Evolutionary conservation across 2,113 vertebrate genomes (phyloP), one percentile per base, ranked within the genome.

Genomic region (Tachysurus fulvidraco): DNA sequence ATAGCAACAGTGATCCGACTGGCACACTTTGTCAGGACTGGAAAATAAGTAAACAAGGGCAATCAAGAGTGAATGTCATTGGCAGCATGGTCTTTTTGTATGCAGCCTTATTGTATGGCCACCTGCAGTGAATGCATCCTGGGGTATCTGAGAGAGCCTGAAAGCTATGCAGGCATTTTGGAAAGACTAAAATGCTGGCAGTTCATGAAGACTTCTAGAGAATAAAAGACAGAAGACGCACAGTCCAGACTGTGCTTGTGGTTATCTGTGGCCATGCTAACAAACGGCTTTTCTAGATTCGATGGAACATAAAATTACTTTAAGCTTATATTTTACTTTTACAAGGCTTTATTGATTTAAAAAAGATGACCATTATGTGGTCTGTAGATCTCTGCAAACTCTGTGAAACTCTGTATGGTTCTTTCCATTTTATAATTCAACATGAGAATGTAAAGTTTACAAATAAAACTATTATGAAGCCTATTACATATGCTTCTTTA

Each of bases 51-150:
- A 89, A 89, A 90, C 88, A 89, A 91, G 88, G 89, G 57, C 86
- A 90, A 91, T 89, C 88, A 88, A 81, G 87, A 88, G 89, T 87
- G 78, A 89, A 88, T 87, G 62, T 79, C 65, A 86, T 80, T 87
- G 87, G 81, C 87, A 86, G 83, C 83, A 11, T 30, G 79, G 54
- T 80, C 67, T 88, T 87, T 78, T 79, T 88, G n/a, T 90, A 62
- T n/a, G 88, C 83, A 85, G 59, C 52, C 74, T 91, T 64, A 88
- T 89, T 87, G 87, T 87, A 76, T 36, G 57, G 86, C 87, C 89
- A 93, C 91, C 90, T 91, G 91, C 88, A 73, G 83, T 81, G 46
- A 57, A 88, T 85, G 52, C 87, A 25, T 64, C 2, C 73, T 78
- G 44, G 52, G 14, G 41, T 60, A 59, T 28, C 83, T 23, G 57